phyloP scores from a whole-genome alignment of 2,113 vertebrate species.

The Microcebus ravelobensis region DNA sequence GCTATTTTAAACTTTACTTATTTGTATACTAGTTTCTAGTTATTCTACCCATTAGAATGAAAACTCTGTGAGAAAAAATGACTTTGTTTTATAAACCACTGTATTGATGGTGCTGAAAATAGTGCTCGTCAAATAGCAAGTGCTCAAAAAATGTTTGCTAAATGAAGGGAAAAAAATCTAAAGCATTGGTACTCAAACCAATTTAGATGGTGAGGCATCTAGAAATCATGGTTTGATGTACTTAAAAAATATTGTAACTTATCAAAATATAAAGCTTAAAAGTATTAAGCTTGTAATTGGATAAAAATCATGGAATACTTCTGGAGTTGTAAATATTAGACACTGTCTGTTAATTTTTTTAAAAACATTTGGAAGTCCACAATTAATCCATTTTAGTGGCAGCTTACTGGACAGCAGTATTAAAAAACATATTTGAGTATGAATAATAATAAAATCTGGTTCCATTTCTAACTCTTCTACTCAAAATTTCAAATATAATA shows the following conservation, averaged over 20 bases:
- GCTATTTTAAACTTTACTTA: neutral
- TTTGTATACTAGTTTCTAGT: neutral
- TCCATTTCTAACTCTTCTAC: neutral
- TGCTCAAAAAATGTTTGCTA: neutral
- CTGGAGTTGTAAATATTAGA: neutral
- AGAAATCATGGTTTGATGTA: neutral
- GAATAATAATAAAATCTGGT: neutral
- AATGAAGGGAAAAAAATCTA: neutral
- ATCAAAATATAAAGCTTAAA: neutral
- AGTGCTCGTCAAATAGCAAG: neutral
- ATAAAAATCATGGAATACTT: neutral
- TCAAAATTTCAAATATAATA: conserved; percentile 37
- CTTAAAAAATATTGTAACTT: neutral
- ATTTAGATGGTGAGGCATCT: neutral
- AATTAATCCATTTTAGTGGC: neutral
- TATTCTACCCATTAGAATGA: neutral
- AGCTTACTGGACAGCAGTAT: neutral
- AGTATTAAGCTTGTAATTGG: neutral
- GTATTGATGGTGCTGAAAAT: neutral
- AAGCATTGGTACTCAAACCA: neutral
- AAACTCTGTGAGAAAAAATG: neutral
- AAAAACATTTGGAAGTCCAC: neutral
- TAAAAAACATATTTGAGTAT: neutral
- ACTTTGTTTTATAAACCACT: neutral
- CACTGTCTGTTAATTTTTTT: neutral